A percentile compares a stretch with the other conserved stretches of the same genome.
Evolutionary conservation across 2,113 vertebrate species (phyloP).

Genomic region (Ptychochromis oligacanthus): DNA sequence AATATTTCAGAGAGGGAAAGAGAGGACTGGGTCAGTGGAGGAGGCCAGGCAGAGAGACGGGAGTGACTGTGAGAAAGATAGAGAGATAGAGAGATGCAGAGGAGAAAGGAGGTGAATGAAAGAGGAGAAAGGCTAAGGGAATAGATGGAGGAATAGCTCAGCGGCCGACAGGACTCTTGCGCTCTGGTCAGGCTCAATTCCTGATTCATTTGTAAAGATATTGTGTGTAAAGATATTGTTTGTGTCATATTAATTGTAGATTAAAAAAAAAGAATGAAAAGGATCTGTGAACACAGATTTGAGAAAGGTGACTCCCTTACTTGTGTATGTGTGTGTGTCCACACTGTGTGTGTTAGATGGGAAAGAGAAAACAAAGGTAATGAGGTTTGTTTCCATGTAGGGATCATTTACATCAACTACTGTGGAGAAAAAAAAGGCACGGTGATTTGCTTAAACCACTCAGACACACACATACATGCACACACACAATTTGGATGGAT

Average conservation of each 20-base stretch:
- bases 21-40: slow-evolving; percentile 72
- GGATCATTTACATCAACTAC: slow-evolving; percentile 55
- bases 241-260: slow-evolving; percentile 2
- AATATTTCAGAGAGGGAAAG: slow-evolving; percentile 68
- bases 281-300: neutral
- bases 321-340: neutral
- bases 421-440: slow-evolving; percentile 31
- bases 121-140: slow-evolving; percentile 4
- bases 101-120: slow-evolving; percentile 19
- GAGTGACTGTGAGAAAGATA: slow-evolving; percentile 15
- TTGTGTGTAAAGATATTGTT: neutral
- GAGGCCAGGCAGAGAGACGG: slow-evolving; percentile 47
- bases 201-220: slow-evolving; percentile 28
- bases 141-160: slow-evolving; percentile 23
- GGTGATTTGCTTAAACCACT: slow-evolving; percentile 47
- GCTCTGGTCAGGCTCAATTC: slow-evolving; percentile 16
- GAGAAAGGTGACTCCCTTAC: slow-evolving; percentile 15
- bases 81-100: neutral
- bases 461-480: neutral
- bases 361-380: slow-evolving; percentile 36
- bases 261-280: neutral
- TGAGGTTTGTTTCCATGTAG: slow-evolving; percentile 33
- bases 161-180: slow-evolving; percentile 23
- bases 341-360: neutral
- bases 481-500: slow-evolving; percentile 24